Evolutionary conservation across 1,140 invertebrate species (phyloP).

Genomic region (Achatina immaculata): DNA sequence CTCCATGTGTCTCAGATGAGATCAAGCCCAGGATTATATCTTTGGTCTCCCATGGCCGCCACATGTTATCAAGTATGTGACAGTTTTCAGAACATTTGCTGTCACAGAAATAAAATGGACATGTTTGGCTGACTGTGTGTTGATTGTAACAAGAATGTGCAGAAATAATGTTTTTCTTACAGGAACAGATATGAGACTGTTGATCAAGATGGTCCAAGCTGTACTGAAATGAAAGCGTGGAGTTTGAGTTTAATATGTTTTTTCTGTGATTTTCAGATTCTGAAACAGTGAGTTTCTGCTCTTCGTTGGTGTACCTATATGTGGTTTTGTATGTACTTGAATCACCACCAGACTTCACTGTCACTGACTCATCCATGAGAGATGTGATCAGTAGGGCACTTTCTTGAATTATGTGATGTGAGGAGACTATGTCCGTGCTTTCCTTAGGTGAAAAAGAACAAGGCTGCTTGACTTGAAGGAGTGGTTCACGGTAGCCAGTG

Average conservation of each 20-base stretch:
- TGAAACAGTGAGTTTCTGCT: not conserved
- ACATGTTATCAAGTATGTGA: not conserved
- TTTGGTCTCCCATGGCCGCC: constrained; percentile 15
- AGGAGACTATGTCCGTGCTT: no score
- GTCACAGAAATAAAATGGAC: no score
- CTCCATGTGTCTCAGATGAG: not conserved
- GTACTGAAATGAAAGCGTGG: not conserved
- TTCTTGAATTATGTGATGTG: no score
- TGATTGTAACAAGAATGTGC: no score
- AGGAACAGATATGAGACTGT: no score
- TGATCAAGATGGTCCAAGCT: no score
- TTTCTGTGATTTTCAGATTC: not conserved
- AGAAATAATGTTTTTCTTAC: no score
- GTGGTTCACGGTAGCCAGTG: not conserved
- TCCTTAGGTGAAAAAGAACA: not conserved
- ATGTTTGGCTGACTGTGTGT: no score
- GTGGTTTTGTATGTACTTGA: not conserved
- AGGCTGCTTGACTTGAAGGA: not conserved
- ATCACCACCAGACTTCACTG: not conserved
- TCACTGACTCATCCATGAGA: not conserved
- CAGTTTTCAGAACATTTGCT: not conserved
- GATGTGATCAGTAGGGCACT: no score
- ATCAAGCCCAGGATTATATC: not conserved
- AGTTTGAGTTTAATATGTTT: not conserved
- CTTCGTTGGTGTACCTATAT: not conserved